A percentile compares a stretch with the other conserved stretches of the same genome.
Conservation (phyloP, 2,113 vertebrate species). For the Tragelaphus buxtoni region DNA sequence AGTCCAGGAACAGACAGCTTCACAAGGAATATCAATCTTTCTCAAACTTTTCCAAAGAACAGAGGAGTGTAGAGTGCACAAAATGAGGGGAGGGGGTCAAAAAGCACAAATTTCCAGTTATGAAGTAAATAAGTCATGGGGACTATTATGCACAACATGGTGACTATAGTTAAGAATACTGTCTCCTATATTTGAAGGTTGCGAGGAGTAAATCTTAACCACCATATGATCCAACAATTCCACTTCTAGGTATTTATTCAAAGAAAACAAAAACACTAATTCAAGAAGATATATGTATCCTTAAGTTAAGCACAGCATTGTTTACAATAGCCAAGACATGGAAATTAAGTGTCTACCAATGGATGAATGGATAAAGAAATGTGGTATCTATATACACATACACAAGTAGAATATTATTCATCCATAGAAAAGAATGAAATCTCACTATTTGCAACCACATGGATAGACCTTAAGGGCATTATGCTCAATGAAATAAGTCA, state of each 20-base stretch:
- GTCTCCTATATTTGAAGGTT: too few species aligned
- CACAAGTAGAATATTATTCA: background rate
- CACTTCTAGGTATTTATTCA: background rate
- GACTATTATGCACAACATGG: background rate
- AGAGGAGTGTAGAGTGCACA: background rate
- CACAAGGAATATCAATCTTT: background rate
- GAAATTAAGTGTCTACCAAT: background rate
- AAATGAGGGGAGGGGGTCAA: background rate
- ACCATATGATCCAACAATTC: background rate
- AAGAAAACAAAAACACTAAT: background rate
- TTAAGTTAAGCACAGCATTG: background rate
- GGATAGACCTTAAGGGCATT: background rate
- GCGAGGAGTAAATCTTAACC: background rate
- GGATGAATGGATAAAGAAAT: background rate
- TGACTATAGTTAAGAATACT: background rate
- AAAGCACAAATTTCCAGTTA: background rate
- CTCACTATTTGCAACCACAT: background rate
- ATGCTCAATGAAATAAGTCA: background rate
- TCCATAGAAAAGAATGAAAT: background rate
- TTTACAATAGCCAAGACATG: background rate
- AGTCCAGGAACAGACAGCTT: background rate
- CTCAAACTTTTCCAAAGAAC: background rate
- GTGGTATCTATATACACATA: background rate
- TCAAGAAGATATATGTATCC: background rate
- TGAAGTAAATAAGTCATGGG: background rate